Conservation (phyloP, 2,888 invertebrate species). For the Linyphia triangularis region DNA sequence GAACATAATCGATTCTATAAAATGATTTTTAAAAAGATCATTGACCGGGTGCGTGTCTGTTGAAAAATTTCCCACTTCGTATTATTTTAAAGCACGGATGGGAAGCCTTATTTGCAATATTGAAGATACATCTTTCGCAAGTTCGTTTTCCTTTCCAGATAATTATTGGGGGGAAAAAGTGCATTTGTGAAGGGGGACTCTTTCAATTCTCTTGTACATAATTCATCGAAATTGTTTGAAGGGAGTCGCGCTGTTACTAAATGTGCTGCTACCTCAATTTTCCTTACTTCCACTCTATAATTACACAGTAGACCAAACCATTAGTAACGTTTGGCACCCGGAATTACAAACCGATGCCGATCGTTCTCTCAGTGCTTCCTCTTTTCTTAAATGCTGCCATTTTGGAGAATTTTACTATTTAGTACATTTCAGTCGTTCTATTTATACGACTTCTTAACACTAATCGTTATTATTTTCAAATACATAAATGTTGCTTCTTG, state of each 20-base stretch:
- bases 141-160: neutral
- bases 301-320: neutral
- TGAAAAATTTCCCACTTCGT: no score
- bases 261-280: neutral
- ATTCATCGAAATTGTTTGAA: conserved; percentile 1
- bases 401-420: neutral
- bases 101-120: no score
- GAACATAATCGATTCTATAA: no score
- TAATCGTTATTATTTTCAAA: neutral
- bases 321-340: neutral
- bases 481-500: neutral
- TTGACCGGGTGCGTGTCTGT: no score
- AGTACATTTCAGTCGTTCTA: neutral
- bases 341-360: conserved; percentile 3
- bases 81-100: no score
- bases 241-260: neutral
- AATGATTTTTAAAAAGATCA: no score
- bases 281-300: conserved; percentile 1
- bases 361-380: neutral
- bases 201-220: conserved; percentile 3
- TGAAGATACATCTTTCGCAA: neutral
- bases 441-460: neutral
- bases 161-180: neutral
- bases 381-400: neutral
- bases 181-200: neutral